phyloP scores from a whole-genome alignment of 2,888 invertebrate genomes.

The Merodon equestris region DNA sequence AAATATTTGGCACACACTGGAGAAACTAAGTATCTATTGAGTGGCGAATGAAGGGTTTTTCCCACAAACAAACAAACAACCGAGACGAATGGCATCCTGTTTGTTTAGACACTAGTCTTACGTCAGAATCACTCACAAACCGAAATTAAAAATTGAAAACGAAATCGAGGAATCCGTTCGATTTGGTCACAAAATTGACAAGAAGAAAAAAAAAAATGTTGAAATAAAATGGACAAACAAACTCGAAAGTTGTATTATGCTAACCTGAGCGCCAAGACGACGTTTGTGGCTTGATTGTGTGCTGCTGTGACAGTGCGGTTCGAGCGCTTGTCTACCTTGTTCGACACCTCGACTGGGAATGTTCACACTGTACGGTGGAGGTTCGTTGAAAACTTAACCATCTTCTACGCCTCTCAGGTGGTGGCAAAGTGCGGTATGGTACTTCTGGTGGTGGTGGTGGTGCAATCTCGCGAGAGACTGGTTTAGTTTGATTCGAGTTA shows the following conservation, averaged over 20 bases:
- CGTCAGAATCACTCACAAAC: conserved; percentile 18
- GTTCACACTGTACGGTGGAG: conserved; percentile 68
- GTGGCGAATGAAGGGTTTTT: conserved; percentile 41
- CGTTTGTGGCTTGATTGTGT: conserved; percentile 45
- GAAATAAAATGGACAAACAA: no score
- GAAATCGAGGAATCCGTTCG: conserved; percentile 76
- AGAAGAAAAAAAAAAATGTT: conserved; percentile 64
- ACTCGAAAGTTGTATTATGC: conserved; percentile 3
- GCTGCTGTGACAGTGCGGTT: conserved; percentile 29
- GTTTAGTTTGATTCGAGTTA: background rate
- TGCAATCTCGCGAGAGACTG: conserved; percentile 42
- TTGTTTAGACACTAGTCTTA: conserved; percentile 34
- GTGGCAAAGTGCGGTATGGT: no score
- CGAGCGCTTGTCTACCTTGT: conserved; percentile 69
- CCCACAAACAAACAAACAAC: conserved; percentile 40
- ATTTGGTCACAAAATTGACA: conserved; percentile 76
- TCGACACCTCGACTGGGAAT: conserved; percentile 72
- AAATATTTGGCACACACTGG: conserved; percentile 51
- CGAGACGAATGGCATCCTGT: conserved; percentile 7
- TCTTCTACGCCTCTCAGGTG: conserved; percentile 40
- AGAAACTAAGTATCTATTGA: conserved; percentile 8
- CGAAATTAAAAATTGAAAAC: background rate
- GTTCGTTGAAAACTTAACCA: conserved; percentile 69
- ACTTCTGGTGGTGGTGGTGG: background rate
- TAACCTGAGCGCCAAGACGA: conserved; percentile 33